Base-by-base conservation (phyloP, 2,113 vertebrate genomes). In the Antennarius striatus region DNA sequence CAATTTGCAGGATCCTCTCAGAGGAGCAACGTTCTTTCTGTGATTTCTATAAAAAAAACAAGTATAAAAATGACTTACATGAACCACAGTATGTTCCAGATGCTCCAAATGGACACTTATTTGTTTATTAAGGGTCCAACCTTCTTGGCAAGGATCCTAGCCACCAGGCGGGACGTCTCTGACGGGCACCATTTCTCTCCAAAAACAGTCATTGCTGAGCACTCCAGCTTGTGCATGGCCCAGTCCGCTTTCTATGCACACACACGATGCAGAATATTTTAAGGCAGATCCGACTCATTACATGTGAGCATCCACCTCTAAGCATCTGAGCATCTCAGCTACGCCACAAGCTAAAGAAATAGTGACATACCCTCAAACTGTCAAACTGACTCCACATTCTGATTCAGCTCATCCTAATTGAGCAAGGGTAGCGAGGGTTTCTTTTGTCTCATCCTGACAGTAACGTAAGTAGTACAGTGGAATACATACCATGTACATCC, bases 201-300 rank as follows among this genome's bases (percentile, higher is more conserved):
- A 22, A 95, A 98, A 12, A 92, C 72, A 1, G 90, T 95, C 94
- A 98, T 97, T 15, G 96, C 90, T 0, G 95, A 92, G 68, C 97
- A 99, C 69, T 99, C 98, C 58, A 99, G 88, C 89, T 96, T 98
- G 92, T 99, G 98, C 94, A 97, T 93, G 15, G 94, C 89, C 98
- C 98, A 99, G 81, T 99, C 96, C 73, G 85, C 92, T 89, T 91
- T 98, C 98, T 99, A 16, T 10, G 42, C 13, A 49, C 45, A 67
- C 40, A 68, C 28, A 56, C 12, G 6, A 9, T 5, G 42, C 42
- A 43, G 9, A 10, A 43, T 43, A 11, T 8, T 36, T 36, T 36
- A 3, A 36, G 3, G 32, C 5, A 22, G 22, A 22, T 22, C 22
- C 22, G 22, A 22, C 22, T 22, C 22, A 22, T 22, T 22, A 22